A percentile compares a stretch with the other conserved stretches of the same genome.
Evolutionary conservation across 1,140 invertebrate species (phyloP).

Genomic region (Limonius californicus): DNA sequence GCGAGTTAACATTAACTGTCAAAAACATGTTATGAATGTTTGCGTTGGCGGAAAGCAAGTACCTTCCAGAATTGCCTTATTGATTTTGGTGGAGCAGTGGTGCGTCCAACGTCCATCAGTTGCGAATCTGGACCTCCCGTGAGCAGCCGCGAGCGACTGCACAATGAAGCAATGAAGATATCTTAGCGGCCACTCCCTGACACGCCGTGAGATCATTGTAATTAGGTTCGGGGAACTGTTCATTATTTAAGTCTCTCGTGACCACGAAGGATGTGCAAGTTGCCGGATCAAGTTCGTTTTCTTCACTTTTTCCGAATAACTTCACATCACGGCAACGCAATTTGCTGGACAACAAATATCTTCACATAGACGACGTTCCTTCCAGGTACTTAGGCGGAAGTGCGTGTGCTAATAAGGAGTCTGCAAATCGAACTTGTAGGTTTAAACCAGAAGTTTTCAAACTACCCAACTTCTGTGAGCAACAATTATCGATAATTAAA

Average conservation of each 20-base stretch:
- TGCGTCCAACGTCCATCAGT: slow-evolving; percentile 22
- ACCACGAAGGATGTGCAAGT: not conserved
- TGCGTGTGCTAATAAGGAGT: too few relatives aligned
- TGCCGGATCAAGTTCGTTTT: not conserved
- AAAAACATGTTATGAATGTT: too few relatives aligned
- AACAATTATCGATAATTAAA: too few relatives aligned
- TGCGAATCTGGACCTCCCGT: slow-evolving; percentile 29
- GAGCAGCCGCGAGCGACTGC: slow-evolving; percentile 27
- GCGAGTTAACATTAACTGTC: too few relatives aligned
- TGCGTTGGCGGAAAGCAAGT: too few relatives aligned
- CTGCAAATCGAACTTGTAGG: too few relatives aligned
- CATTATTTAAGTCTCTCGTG: slow-evolving; percentile 28
- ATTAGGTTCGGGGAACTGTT: slow-evolving; percentile 34
- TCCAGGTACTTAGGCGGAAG: too few relatives aligned
- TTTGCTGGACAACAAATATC: not conserved
- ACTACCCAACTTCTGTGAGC: too few relatives aligned
- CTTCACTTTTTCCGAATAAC: not conserved
- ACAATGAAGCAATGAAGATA: slow-evolving; percentile 37
- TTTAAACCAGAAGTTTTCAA: too few relatives aligned
- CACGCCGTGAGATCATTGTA: slow-evolving; percentile 34
- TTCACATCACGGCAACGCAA: not conserved
- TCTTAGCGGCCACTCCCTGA: slow-evolving; percentile 29
- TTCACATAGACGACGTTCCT: not conserved
- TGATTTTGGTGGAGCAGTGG: not conserved
- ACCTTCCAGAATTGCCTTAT: too few relatives aligned